These are phyloP conservation scores for Agrochola macilenta DNA, from an alignment of 2,888 invertebrate genomes.

Conservation along the genomic window DNA sequence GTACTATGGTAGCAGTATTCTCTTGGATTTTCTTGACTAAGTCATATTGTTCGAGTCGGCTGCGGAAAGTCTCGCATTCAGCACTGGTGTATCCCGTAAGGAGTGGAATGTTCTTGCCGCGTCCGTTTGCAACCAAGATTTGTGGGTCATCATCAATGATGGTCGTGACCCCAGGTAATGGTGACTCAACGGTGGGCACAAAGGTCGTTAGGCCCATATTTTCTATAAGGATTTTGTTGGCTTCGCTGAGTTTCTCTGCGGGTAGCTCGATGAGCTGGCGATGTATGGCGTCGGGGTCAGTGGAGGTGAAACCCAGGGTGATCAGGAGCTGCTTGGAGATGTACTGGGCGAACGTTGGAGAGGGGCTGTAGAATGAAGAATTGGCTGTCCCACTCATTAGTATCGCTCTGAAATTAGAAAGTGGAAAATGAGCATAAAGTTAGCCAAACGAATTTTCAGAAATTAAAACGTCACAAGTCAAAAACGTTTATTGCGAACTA, in stretches of 20 bases:
- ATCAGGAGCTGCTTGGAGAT: slow-evolving; percentile 74
- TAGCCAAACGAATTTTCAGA: neutral
- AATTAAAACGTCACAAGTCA: neutral
- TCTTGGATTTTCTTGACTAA: slow-evolving; percentile 70
- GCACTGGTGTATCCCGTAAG: slow-evolving; percentile 80
- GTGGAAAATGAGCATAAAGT: neutral
- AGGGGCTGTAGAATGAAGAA: slow-evolving; percentile 76
- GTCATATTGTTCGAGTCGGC: slow-evolving; percentile 75
- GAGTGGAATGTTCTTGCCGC: slow-evolving; percentile 79
- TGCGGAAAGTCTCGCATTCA: slow-evolving; percentile 83
- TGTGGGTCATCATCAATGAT: slow-evolving; percentile 83
- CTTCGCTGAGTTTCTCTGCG: slow-evolving; percentile 76
- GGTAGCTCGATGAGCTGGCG: slow-evolving; percentile 76
- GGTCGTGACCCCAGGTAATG: slow-evolving; percentile 76
- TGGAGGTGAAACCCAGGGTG: slow-evolving; percentile 84
- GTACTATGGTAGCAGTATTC: slow-evolving; percentile 72
- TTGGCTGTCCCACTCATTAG: slow-evolving; percentile 82
- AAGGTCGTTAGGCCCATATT: slow-evolving; percentile 78
- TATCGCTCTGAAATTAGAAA: slow-evolving; percentile 77
- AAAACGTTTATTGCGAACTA: no score
- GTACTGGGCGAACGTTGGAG: slow-evolving; percentile 76
- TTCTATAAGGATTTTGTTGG: slow-evolving; percentile 76
- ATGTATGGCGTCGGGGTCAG: slow-evolving; percentile 77
- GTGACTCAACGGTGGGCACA: slow-evolving; percentile 81
- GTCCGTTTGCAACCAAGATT: slow-evolving; percentile 74